Base-by-base conservation (phyloP, 2,113 vertebrate species). In the Amblyopsis rosae region DNA sequence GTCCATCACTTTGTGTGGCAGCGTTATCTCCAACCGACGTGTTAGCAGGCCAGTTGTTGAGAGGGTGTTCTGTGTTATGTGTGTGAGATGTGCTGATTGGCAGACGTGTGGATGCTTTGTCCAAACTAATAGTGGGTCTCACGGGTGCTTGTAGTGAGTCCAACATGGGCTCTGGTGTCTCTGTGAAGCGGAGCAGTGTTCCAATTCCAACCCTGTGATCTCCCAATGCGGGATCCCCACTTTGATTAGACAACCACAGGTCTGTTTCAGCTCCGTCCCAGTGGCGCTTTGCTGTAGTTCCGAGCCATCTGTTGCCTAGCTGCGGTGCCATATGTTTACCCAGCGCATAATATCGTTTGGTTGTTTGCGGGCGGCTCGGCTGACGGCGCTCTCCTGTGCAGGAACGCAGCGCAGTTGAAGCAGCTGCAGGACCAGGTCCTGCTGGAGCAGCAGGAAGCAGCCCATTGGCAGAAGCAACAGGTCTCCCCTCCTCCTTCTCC, bases 341-440 rank as follows among this genome's bases (percentile, higher is more conserved):
- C 13, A 26, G 19, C 32, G 15, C n/a, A 13, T 6, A 6, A 13
- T n/a, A 7, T 12, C 15, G 53, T 15, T 53, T 12, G 9, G n/a
- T 15, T 16, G n/a, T 54, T 54, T 15, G 53, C 12, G 16, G 53
- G 1, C 16, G 10, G 10, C 48, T 45, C 62, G 60, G 56, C 83
- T 76, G 41, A 62, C 26, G 46, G 6, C 83, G 33, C 72, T 82
- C 83, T 65, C 66, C 32, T 69, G 26, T 26, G 0, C 92, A 99
- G 98, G 77, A 96, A 97, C 86, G 91, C 95, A 0, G 80, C 93
- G 77, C 95, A 93, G 83, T 87, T 99, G 83, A 96, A 96, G 91
- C 96, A 97, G 67, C 93, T 99, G 72, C 96, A 99, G 87, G 92
- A 96, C 70, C 96, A 98, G 89, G 93, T 97, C 84, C 93, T 96